These are phyloP conservation scores for Plectropomus leopardus DNA, from an alignment of 2,113 vertebrate genomes.

Conservation along the genomic window DNA sequence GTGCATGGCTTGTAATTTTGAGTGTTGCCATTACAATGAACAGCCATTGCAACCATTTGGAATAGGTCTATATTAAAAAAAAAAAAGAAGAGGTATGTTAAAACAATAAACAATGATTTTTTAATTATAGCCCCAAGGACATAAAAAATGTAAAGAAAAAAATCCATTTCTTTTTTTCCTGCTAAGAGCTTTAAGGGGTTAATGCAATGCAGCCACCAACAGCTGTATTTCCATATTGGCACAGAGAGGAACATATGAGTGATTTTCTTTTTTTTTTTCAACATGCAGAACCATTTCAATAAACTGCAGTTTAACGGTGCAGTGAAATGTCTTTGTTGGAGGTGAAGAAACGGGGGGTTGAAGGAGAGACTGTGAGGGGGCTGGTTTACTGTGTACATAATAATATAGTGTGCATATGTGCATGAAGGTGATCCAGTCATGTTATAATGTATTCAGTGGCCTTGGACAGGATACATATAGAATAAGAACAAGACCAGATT, in stretches of 20 bases:
- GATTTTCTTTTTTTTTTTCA: background rate
- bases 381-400: constrained; percentile 61
- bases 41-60: too few relatives aligned
- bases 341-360: constrained; percentile 49
- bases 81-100: too few relatives aligned
- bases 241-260: background rate
- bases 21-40: too few relatives aligned
- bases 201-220: background rate
- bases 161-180: too few relatives aligned
- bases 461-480: constrained; percentile 46
- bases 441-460: constrained; percentile 67
- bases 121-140: too few relatives aligned
- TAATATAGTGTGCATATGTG: constrained; percentile 72
- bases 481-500: constrained; percentile 22
- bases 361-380: constrained; percentile 50
- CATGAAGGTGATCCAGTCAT: constrained; percentile 76
- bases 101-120: too few relatives aligned
- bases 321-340: constrained; percentile 50
- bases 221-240: background rate
- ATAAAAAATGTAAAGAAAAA: too few relatives aligned
- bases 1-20: too few relatives aligned
- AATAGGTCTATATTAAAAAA: too few relatives aligned
- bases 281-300: constrained; percentile 33
- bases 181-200: too few relatives aligned
- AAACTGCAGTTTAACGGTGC: constrained; percentile 34